Base-by-base conservation (phyloP, 1,140 invertebrate genomes). In the Conopomorpha cramerella region DNA sequence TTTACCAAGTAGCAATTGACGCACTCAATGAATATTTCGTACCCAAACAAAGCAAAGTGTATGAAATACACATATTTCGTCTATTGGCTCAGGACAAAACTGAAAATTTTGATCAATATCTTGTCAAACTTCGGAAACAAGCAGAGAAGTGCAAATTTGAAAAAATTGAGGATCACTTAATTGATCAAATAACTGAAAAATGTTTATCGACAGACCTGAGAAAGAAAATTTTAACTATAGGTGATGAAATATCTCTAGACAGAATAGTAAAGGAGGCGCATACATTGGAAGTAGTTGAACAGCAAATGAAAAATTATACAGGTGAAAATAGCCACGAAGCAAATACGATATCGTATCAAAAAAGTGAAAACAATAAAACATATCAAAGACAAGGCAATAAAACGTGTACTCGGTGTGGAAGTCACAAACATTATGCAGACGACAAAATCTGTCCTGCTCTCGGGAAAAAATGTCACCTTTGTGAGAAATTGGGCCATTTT, bases 21-120 rank as follows among this genome's bases (percentile, higher is more conserved):
- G 55, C 46, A 38, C 27, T 52, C 1, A 18, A 52, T 26, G 19
- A 35, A 2, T 55, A 54, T 18, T 57, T 57, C 29, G 2, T 28
- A 7, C 49, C 54, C 12, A 49, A 49, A 30, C 36, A 43, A n/a
- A 49, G 41, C 28, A 39, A 46, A 30, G 34, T 47, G 33, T 36
- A 30, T 25, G 30, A 40, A 31, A 8, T 27, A 15, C 16, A 41
- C 34, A 26, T 30, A n/a, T 29, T 38, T 32, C 3, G 30, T 17
- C 16, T 41, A 30, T 16, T 37, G 10, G 26, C 23, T 14, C 35
- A 37, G 12, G 28, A 37, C 8, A 2, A 17, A 29, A 19, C 18
- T 14, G 35, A 37, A 23, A 37, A 37, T 13, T 37, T 37, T 13
- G 35, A 37, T 14, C 23, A 36, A 33, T 46, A 34, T 32, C 2